Percentiles rank a stretch among this genome's conserved stretches.
Conservation (phyloP, 1,140 invertebrate species). For the Samia ricini region DNA sequence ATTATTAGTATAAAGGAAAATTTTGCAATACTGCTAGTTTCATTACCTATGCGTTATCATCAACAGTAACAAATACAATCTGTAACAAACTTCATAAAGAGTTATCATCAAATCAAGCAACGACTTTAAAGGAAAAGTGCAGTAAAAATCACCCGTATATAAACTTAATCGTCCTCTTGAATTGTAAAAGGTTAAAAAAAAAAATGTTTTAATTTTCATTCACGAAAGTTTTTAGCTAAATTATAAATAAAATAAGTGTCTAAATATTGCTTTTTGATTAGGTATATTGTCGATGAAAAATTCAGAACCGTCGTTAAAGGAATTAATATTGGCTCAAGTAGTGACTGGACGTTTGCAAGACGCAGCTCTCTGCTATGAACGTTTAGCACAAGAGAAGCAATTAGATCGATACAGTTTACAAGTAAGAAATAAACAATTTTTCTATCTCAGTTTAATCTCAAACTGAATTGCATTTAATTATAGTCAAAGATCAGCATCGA, state of each 20-base stretch:
- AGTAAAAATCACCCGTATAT: no score
- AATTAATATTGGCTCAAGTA: constrained; percentile 85
- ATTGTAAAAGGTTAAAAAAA: no score
- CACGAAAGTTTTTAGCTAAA: neutral
- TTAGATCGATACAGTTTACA: constrained; percentile 78
- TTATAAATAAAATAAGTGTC: no score
- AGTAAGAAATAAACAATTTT: constrained; percentile 32
- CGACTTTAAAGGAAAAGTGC: no score
- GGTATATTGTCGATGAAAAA: constrained; percentile 83
- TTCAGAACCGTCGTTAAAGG: constrained; percentile 82
- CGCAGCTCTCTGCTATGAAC: constrained; percentile 87
- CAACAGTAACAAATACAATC: no score
- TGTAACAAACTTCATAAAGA: no score
- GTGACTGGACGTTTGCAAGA: constrained; percentile 86
- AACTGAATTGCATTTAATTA: neutral
- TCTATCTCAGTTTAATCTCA: neutral
- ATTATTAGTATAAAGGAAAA: no score
- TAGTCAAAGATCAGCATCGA: neutral
- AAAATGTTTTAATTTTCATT: neutral
- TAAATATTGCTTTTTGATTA: constrained; percentile 18
- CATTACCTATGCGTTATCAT: no score
- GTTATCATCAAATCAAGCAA: no score
- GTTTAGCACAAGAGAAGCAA: constrained; percentile 79
- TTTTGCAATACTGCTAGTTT: no score
- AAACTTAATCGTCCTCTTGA: no score